These are phyloP conservation scores for Apostichopus japonicus DNA, from an alignment of 35 echinoderm and acorn worm species.

Conservation along the genomic window DNA sequence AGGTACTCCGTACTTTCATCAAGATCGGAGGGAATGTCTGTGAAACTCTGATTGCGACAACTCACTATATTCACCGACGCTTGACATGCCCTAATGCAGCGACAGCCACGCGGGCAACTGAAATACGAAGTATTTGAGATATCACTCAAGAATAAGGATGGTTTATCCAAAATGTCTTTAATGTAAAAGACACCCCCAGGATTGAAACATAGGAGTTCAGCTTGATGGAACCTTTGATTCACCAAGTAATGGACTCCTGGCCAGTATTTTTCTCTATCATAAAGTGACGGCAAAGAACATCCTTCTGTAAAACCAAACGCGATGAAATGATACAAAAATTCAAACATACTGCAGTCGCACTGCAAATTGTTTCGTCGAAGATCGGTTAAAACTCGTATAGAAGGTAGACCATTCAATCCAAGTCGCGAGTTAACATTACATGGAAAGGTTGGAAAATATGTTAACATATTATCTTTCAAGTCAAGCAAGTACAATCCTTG, in stretches of 20 bases:
- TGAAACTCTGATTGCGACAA: conserved; percentile 33
- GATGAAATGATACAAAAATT: not conserved
- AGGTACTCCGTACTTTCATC: conserved; percentile 14
- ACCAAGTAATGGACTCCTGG: not conserved
- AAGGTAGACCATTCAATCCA: not conserved
- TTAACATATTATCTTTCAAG: not conserved
- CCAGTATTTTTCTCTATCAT: not conserved
- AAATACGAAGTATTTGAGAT: not conserved
- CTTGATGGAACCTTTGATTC: not conserved
- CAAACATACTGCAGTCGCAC: conserved; percentile 58
- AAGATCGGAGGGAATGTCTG: conserved; percentile 24
- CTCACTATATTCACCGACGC: not conserved
- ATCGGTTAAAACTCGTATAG: conserved; percentile 1
- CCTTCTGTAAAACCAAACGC: not conserved
- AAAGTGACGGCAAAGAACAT: not conserved
- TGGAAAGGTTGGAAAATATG: conserved; percentile 17
- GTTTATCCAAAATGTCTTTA: not conserved
- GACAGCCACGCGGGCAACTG: conserved; percentile 39
- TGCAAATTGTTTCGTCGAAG: conserved; percentile 42
- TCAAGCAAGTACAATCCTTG: not conserved
- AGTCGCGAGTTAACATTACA: conserved; percentile 9
- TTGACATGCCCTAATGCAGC: conserved; percentile 12
- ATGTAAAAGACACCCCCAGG: not conserved
- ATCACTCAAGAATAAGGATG: not conserved
- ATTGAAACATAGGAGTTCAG: not conserved